Percentiles rank a stretch among this genome's conserved stretches.
Evolutionary conservation across 1,140 invertebrate genomes (phyloP).

Genomic region (Rhizoglyphus robini): DNA sequence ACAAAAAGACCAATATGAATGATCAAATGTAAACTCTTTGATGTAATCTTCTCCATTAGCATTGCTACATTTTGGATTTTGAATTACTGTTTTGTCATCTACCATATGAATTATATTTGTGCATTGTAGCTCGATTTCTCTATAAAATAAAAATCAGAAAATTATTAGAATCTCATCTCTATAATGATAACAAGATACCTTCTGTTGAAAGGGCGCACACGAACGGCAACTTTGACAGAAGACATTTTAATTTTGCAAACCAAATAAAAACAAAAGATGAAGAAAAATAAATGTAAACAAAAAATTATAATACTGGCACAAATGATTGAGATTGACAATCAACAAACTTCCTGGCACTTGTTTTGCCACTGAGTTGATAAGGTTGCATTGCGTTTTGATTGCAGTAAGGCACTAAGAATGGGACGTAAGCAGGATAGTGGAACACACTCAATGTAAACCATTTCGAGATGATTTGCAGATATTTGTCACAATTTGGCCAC

Average conservation of each 20-base stretch:
- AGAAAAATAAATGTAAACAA: too few species aligned
- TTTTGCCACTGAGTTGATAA: too few species aligned
- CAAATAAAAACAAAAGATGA: background rate
- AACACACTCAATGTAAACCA: too few species aligned
- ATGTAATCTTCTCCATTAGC: background rate
- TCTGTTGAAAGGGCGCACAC: slow-evolving; percentile 64
- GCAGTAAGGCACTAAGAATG: too few species aligned
- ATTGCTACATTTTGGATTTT: slow-evolving; percentile 30
- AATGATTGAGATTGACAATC: too few species aligned
- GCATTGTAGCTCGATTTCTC: slow-evolving; percentile 30
- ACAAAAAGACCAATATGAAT: slow-evolving; percentile 77
- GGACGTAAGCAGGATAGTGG: too few species aligned
- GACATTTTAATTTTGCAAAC: slow-evolving; percentile 40
- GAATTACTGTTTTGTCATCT: slow-evolving; percentile 31
- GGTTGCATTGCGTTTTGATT: too few species aligned
- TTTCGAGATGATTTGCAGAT: too few species aligned
- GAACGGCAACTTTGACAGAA: slow-evolving; percentile 63
- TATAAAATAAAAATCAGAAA: slow-evolving; percentile 25
- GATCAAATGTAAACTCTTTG: slow-evolving; percentile 85
- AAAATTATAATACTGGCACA: too few species aligned
- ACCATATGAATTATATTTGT: slow-evolving; percentile 32
- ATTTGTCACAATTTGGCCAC: too few species aligned
- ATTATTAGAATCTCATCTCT: background rate
- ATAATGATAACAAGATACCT: slow-evolving; percentile 41
- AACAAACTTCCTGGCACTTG: too few species aligned